A percentile compares a stretch with the other conserved stretches of the same genome.
phyloP scores from a whole-genome alignment of 2,888 invertebrate genomes.

The Sinhomidia bicolor region DNA sequence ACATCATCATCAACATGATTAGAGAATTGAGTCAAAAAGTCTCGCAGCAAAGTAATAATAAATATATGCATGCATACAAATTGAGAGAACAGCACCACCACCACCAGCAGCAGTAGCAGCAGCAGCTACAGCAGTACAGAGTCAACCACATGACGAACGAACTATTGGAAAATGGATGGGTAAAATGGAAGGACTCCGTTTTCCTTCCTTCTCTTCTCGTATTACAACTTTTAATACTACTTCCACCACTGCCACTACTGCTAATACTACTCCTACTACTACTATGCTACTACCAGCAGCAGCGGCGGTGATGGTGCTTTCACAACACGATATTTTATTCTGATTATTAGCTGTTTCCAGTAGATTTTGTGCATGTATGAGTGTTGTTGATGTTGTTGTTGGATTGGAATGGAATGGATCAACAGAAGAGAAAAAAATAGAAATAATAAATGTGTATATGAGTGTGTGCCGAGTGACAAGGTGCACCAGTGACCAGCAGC shows the following conservation, averaged over 20 bases:
- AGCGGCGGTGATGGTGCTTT: not conserved
- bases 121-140: slow-evolving; percentile 21
- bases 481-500: slow-evolving; percentile 75
- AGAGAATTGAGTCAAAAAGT: slow-evolving; percentile 31
- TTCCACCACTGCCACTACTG: not conserved
- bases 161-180: slow-evolving; percentile 30
- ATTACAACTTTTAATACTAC: not conserved
- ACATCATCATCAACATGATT: slow-evolving; percentile 37
- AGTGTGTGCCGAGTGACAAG: slow-evolving; percentile 70
- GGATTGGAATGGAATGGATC: slow-evolving; percentile 42
- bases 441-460: slow-evolving; percentile 46
- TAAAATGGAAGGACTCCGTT: slow-evolving; percentile 26
- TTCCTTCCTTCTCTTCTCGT: slow-evolving; percentile 34
- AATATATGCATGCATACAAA: slow-evolving; percentile 5
- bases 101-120: not conserved
- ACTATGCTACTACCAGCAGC: not conserved
- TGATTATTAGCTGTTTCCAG: slow-evolving; percentile 32
- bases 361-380: slow-evolving; percentile 32
- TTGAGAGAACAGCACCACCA: not conserved
- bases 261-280: not conserved
- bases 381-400: slow-evolving; percentile 42
- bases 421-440: slow-evolving; percentile 36
- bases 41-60: slow-evolving; percentile 41
- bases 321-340: slow-evolving; percentile 27
- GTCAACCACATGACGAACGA: slow-evolving; percentile 31